Evolutionary conservation across 2,797 vertebrate species (phyloP), one percentile per base, ranked within the genome.

Genomic region (Pagetopsis macropterus): DNA sequence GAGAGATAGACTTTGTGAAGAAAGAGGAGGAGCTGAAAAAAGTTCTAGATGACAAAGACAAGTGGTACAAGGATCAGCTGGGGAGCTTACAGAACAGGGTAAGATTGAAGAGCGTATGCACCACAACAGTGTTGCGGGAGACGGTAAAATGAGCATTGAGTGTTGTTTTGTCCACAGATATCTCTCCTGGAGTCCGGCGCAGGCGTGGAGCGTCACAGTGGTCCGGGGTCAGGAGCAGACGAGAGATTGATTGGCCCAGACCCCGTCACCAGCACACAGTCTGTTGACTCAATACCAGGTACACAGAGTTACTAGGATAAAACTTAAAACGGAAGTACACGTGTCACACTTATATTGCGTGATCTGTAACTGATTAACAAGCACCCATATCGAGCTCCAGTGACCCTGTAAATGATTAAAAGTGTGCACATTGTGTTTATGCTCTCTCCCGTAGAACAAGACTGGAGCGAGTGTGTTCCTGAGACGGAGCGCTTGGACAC

Each of bases 401-500:
- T 68, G 31, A 44, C 31, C 37, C 40, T 68, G 48, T 81, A 21
- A 75, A 76, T 77, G 2, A 64, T 68, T 81, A 43, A 60, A 65
- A 63, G 21, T 1, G 21, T 52, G 14, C 15, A 23, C 11, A 33
- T 12, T 7, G 27, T 67, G 15, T 7, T 70, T 52, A 27, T 65
- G 31, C 40, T 33, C 7, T 62, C 11, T 55, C 17, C 9, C 54
- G 10, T 61, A 94, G 92, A 91, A 41, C 60, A 89, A 84, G 95
- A 97, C 92, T 97, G 95, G 95, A 94, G 82, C 68, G 94, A 93
- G 52, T 84, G 93, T 81, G 92, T 98, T 57, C 96, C 95, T 4
- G 96, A 97, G 89, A 97, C 96, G 0, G 95, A 95, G 83, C 95
- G 93, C 33, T 88, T 98, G 92, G 96, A 98, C 89, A 96, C 96